Evolutionary conservation across 2,888 invertebrate genomes (phyloP), one percentile per base, ranked within the genome.

Genomic region (Dryomyza anilis): DNA sequence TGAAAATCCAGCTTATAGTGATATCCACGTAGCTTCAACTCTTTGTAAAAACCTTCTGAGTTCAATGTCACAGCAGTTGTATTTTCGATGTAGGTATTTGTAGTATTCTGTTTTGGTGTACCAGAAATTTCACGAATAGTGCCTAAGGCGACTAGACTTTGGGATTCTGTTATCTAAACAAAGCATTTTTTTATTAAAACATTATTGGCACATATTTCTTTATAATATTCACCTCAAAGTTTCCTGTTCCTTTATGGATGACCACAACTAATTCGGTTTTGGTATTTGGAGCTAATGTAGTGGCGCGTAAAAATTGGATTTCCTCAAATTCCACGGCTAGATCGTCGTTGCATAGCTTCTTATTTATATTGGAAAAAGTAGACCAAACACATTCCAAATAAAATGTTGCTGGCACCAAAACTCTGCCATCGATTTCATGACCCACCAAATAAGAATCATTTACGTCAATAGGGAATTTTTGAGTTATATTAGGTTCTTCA

Each of bases 351-450:
- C 89, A 84, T 45, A 89, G 87, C 56, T 89, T 90, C 33, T 83
- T 79, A 79, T 87, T 85, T 86, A 91, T 88, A 81, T 89, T 86
- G 1, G 90, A 90, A 14, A 92, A 83, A 0, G 91, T 91, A 76
- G 91, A 89, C 92, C 92, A 92, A 0, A 89, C 89, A n/a, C 90
- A 82, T 16, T 86, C 83, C 72, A 95, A 83, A 78, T 93, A 93
- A 12, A 89, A 91, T 1, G 94, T 93, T 0, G 94, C 94, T 0
- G 95, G 95, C 76, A 91, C 58, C 5, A 76, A 29, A n/a, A 74
- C 56, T 67, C 87, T 81, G 88, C 94, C 93, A 80, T 95, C 94
- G 67, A 96, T 90, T n/a, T 89, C 86, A 82, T 95, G 95, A 1
- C 93, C 94, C 14, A 84, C 81, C 79, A 94, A 85, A 87, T 87